Evolutionary conservation across 2,113 vertebrate genomes (phyloP), one percentile per base, ranked within the genome.

Genomic region (Oryzias melastigma): DNA sequence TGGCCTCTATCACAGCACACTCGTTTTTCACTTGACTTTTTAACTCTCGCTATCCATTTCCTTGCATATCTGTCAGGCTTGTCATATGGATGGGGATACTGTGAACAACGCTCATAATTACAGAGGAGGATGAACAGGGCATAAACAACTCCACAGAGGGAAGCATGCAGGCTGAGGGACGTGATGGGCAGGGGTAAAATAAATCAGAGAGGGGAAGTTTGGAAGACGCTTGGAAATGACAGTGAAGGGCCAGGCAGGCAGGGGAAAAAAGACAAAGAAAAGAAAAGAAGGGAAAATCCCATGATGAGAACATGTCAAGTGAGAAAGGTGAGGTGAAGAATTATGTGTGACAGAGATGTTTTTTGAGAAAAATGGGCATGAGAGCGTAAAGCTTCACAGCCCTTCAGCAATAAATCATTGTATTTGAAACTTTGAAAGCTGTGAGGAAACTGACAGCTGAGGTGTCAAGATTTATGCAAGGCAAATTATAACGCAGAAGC

Each of bases 61-160:
- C 22, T 40, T 22, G 50, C 58, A 60, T 52, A 75, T 77, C 63
- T 35, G 42, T 76, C 68, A 71, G 54, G 42, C 66, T 73, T 12
- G 24, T 85, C 82, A 73, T 66, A 80, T 57, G 52, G 62, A 79
- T 69, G 72, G 53, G 29, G 73, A 78, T 71, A 72, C 71, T 68
- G 71, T 52, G 62, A 71, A 62, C 64, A 79, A 71, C 78, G 52
- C 70, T 74, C 61, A 73, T 87, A 73, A 81, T 81, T 82, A 73
- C 65, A 75, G 57, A 76, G 64, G 71, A 72, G 68, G 67, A 71
- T 61, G 81, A 71, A 65, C 24, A 5, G 61, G 62, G 58, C 55
- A 59, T 68, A 74, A 83, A 85, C 73, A 68, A 71, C 70, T 70
- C 35, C 15, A 22, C 43, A 35, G 56, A 61, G 58, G 54, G 14